Conservation (phyloP, 2,113 vertebrate species). For the Eretmochelys imbricata region DNA sequence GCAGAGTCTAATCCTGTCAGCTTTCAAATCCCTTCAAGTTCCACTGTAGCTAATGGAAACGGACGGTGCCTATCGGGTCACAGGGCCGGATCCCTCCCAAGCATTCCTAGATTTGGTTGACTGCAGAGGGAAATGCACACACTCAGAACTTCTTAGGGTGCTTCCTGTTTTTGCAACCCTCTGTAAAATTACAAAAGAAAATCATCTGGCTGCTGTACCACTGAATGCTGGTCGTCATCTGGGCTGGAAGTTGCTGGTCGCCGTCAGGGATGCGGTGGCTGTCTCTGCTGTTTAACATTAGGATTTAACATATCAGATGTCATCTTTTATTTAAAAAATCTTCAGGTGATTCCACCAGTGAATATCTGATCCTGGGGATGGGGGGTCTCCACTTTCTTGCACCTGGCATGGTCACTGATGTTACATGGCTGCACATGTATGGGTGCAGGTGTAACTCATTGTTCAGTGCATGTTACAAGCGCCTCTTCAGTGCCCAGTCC, state of each 20-base stretch:
- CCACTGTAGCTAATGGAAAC: background rate
- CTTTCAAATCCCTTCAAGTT: background rate
- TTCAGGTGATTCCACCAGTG: conserved; percentile 36
- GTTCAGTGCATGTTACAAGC: background rate
- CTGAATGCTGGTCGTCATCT: conserved; percentile 54
- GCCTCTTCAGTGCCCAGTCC: accelerated
- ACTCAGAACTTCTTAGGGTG: background rate
- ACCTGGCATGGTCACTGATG: background rate
- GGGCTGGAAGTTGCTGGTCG: conserved; percentile 44
- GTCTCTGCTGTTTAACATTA: conserved; percentile 64
- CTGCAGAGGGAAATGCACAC: background rate
- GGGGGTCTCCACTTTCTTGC: background rate
- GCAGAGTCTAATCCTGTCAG: background rate
- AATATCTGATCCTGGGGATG: background rate
- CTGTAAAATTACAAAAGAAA: conserved; percentile 45
- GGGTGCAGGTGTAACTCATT: background rate
- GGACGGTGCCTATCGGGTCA: background rate
- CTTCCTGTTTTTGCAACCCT: conserved; percentile 19
- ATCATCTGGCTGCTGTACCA: conserved; percentile 52
- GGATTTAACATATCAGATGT: conserved; percentile 64
- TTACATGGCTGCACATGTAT: background rate
- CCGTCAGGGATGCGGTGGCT: conserved; percentile 40
- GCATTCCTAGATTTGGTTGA: background rate
- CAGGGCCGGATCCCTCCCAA: background rate
- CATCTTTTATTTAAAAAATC: conserved; percentile 35